These are phyloP conservation scores for Tapera naevia DNA, from an alignment of 2,797 vertebrate genomes.

Conservation along the genomic window DNA sequence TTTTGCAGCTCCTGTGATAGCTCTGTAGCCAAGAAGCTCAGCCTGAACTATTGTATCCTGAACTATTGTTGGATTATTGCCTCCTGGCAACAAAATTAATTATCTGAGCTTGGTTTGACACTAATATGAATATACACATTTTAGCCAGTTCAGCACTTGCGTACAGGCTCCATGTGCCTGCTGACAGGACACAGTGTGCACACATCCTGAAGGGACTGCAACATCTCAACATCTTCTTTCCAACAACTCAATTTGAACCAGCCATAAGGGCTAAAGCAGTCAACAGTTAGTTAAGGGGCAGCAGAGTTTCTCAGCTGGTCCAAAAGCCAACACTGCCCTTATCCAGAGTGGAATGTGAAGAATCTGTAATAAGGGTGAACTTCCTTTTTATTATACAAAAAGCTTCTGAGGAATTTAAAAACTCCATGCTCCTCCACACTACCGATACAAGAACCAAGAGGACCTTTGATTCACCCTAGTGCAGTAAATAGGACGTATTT, in stretches of 20 bases:
- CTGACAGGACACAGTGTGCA: neutral
- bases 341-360: neutral
- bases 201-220: neutral
- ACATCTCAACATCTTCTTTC: neutral
- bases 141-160: neutral
- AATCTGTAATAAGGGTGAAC: neutral
- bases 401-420: neutral
- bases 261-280: neutral
- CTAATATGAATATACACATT: neutral
- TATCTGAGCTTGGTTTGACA: neutral
- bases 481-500: neutral
- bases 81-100: neutral
- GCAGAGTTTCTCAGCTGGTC: neutral
- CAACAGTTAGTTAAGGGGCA: neutral
- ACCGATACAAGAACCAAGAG: neutral
- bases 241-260: neutral
- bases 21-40: neutral
- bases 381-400: neutral
- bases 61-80: too few relatives aligned
- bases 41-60: neutral
- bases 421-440: neutral
- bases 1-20: neutral
- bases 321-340: neutral
- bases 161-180: neutral
- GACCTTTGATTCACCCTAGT: neutral